Conservation (phyloP, 2,888 invertebrate species). For the Mesoligia furuncula region DNA sequence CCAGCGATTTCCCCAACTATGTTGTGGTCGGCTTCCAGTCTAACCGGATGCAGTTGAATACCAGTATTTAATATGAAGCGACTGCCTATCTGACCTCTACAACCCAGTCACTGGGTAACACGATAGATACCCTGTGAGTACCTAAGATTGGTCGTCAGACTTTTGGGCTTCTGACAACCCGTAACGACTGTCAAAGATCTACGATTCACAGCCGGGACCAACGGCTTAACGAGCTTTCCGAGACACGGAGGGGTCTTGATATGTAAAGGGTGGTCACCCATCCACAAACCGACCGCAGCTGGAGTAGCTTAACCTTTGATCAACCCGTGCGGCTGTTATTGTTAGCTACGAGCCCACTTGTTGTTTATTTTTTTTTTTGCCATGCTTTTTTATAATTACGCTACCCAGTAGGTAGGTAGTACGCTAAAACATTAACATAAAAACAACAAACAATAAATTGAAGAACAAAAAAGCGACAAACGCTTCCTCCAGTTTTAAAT, state of each 20-base stretch:
- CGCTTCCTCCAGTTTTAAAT: slow-evolving; percentile 32
- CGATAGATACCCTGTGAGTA: neutral
- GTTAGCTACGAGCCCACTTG: neutral
- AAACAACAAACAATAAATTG: neutral
- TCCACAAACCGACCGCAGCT: neutral
- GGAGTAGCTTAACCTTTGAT: neutral
- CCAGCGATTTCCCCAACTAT: neutral
- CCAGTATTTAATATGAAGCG: neutral
- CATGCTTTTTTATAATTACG: neutral
- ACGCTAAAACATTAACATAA: neutral
- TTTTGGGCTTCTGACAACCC: neutral
- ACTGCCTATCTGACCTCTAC: neutral
- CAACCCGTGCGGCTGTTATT: neutral
- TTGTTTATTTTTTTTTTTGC: neutral
- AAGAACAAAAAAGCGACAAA: neutral
- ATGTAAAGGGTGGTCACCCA: neutral
- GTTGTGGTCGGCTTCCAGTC: neutral
- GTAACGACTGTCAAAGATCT: neutral
- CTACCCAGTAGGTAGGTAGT: neutral
- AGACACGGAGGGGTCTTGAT: neutral
- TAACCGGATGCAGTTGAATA: neutral
- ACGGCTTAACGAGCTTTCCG: neutral
- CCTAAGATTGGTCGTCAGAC: neutral
- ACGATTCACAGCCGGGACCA: neutral
- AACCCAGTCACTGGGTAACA: neutral